Percentiles rank a stretch among this genome's conserved stretches.
These are phyloP conservation scores for Heptranchias perlo DNA, from an alignment of 2,113 vertebrate genomes.

Conservation along the genomic window DNA sequence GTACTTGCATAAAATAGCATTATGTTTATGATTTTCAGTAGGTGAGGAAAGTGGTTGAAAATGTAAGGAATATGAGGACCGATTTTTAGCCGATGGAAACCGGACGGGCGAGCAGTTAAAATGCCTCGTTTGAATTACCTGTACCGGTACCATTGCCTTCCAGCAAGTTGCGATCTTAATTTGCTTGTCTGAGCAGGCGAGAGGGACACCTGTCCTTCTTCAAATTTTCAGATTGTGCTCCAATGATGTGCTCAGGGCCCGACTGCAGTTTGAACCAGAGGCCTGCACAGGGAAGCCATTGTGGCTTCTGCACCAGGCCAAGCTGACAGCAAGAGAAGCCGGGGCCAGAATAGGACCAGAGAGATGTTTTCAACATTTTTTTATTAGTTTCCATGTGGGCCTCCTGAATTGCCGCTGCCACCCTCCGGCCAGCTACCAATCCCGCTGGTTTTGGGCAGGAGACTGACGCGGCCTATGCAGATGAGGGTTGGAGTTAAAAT, in stretches of 20 bases:
- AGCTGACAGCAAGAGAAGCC: background rate
- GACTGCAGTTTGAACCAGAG: background rate
- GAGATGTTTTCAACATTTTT: background rate
- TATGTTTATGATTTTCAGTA: background rate
- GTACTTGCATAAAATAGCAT: background rate
- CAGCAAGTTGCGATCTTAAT: background rate
- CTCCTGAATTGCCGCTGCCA: too few species aligned
- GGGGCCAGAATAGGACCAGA: background rate
- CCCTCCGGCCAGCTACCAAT: too few species aligned
- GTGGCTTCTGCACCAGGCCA: background rate
- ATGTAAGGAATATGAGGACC: background rate
- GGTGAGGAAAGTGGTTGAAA: background rate
- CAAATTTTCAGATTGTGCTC: background rate
- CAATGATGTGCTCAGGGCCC: background rate
- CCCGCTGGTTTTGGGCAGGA: background rate
- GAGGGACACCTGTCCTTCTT: background rate
- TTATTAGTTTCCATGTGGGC: background rate
- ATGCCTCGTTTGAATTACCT: background rate
- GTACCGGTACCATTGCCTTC: background rate
- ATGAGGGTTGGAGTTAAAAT: background rate
- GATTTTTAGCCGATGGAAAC: background rate
- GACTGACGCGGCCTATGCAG: too few species aligned
- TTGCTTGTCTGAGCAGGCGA: background rate
- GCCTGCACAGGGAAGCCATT: background rate
- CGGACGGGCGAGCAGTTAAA: too few species aligned